These are phyloP conservation scores for Cydia amplana DNA, from an alignment of 1,140 invertebrate species.

Conservation along the genomic window DNA sequence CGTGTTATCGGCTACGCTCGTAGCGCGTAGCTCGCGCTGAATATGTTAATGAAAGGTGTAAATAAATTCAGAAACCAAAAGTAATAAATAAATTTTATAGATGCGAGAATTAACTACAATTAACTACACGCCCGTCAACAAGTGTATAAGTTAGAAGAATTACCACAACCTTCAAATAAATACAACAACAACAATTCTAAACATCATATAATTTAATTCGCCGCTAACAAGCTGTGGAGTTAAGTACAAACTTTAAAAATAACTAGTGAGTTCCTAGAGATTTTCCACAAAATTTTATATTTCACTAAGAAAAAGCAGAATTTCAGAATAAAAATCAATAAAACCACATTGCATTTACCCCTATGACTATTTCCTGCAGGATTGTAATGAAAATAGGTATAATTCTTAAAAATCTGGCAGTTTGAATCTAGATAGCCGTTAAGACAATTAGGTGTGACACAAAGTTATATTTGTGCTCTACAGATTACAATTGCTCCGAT, in stretches of 20 bases:
- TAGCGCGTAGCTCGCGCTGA: no score
- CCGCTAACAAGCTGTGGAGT: slow-evolving; percentile 33
- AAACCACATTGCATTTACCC: no score
- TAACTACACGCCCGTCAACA: background rate
- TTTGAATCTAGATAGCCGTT: slow-evolving; percentile 1
- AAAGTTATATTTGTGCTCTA: background rate
- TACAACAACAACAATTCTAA: slow-evolving; percentile 12
- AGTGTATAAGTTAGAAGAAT: background rate
- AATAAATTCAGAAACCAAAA: background rate
- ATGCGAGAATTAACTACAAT: background rate
- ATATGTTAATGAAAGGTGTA: background rate
- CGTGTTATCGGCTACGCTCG: no score
- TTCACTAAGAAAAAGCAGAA: no score
- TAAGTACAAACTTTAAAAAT: slow-evolving; percentile 31
- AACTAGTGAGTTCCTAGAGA: slow-evolving; percentile 11
- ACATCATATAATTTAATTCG: slow-evolving; percentile 35
- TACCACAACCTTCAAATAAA: slow-evolving; percentile 29
- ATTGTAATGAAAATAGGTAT: background rate
- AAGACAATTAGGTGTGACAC: background rate
- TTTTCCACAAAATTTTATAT: no score
- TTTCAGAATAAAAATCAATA: no score
- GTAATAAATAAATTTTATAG: background rate
- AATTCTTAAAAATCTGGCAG: background rate
- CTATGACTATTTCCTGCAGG: background rate
- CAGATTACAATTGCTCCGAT: background rate